These are phyloP conservation scores for Cherax destructor DNA, from an alignment of 1,140 invertebrate species.

Conservation along the genomic window DNA sequence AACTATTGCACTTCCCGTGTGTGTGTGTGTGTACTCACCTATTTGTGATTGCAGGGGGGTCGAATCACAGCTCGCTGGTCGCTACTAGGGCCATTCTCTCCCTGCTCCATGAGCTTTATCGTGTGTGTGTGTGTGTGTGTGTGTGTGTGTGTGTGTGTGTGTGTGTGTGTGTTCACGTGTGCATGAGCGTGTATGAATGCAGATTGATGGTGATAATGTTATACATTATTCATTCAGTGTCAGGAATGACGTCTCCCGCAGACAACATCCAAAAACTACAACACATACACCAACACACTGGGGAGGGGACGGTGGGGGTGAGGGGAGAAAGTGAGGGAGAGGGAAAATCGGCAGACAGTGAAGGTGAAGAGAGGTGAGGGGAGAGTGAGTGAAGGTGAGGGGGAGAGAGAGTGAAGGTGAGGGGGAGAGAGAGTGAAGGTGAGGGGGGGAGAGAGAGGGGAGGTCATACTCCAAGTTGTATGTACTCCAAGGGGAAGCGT, in stretches of 20 bases:
- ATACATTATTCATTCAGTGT: conserved; percentile 44
- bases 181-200: conserved; percentile 39
- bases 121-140: conserved; percentile 30
- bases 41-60: too few relatives aligned
- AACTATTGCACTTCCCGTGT: not conserved
- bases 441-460: not conserved
- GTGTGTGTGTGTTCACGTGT: conserved; percentile 25
- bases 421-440: not conserved
- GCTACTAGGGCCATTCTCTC: too few relatives aligned
- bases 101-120: too few relatives aligned
- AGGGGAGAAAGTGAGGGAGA: not conserved
- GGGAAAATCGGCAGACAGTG: not conserved
- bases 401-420: not conserved
- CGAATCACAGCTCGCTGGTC: too few relatives aligned
- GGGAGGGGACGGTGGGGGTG: not conserved
- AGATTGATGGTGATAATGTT: conserved; percentile 53
- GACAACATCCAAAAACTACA: conserved; percentile 25
- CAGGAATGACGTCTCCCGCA: conserved; percentile 23
- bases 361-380: not conserved
- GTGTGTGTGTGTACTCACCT: too few relatives aligned
- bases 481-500: too few relatives aligned
- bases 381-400: too few relatives aligned
- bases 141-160: conserved; percentile 32
- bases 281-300: not conserved
- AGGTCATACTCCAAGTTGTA: too few relatives aligned